phyloP scores from a whole-genome alignment of 2,888 invertebrate species.

The Hirtodrosophila cameraria region DNA sequence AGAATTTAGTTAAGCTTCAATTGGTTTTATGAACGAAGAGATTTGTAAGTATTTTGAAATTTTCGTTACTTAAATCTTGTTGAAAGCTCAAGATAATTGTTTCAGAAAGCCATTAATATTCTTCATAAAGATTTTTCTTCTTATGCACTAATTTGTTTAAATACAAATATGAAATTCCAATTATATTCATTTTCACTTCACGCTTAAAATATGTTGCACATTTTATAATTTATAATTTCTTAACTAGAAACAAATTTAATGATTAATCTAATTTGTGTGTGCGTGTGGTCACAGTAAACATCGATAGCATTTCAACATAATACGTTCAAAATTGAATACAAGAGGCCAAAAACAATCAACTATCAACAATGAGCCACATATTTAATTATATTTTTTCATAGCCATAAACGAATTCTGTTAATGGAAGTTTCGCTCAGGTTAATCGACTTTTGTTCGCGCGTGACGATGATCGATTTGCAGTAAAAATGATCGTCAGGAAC shows the following conservation, averaged over 20 bases:
- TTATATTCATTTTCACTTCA: no score
- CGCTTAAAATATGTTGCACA: no score
- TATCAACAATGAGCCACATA: slow-evolving; percentile 20
- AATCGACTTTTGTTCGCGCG: slow-evolving; percentile 64
- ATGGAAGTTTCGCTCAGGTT: slow-evolving; percentile 63
- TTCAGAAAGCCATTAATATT: no score
- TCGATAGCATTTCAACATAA: slow-evolving; percentile 12
- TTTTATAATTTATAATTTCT: neutral
- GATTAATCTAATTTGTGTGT: slow-evolving; percentile 13
- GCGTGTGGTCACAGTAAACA: slow-evolving; percentile 21
- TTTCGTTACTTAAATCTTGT: no score
- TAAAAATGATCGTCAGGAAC: slow-evolving; percentile 26
- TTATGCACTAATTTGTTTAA: no score
- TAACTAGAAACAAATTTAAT: neutral
- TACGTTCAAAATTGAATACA: slow-evolving; percentile 14
- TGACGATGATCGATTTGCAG: slow-evolving; percentile 72
- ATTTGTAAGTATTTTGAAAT: slow-evolving; percentile 8
- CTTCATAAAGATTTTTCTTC: no score
- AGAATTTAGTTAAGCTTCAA: neutral
- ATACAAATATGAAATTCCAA: no score
- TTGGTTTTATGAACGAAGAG: neutral
- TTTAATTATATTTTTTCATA: slow-evolving; percentile 62
- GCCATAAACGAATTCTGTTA: slow-evolving; percentile 60
- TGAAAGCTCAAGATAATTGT: no score
- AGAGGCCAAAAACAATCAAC: slow-evolving; percentile 27